These are phyloP conservation scores for Sesia bembeciformis DNA, from an alignment of 2,888 invertebrate genomes.

Conservation along the genomic window DNA sequence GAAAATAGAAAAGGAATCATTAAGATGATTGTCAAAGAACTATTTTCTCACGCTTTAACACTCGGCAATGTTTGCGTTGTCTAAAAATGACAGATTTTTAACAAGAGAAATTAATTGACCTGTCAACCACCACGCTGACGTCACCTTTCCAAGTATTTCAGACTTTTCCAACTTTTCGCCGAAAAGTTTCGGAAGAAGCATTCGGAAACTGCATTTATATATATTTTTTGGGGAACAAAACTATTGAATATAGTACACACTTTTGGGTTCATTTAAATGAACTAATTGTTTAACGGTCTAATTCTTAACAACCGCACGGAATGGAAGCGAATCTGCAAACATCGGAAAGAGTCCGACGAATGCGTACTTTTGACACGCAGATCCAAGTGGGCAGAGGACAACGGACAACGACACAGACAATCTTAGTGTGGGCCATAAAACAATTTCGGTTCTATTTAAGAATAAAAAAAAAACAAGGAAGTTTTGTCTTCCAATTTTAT, in stretches of 20 bases:
- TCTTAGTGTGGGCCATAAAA: no score
- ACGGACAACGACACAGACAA: no score
- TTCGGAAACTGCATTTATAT: conserved; percentile 1
- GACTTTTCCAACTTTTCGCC: not conserved
- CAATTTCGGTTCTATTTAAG: no score
- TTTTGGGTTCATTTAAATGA: not conserved
- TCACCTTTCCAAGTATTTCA: not conserved
- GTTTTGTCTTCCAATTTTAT: no score
- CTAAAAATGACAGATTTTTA: not conserved
- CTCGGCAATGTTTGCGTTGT: not conserved
- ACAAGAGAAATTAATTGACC: not conserved
- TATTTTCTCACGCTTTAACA: not conserved
- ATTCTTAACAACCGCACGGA: no score
- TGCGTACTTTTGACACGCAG: no score
- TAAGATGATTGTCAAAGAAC: no score
- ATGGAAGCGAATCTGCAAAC: no score
- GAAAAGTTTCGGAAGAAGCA: not conserved
- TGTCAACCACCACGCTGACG: not conserved
- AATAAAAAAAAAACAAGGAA: no score
- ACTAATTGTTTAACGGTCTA: not conserved
- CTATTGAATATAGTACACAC: not conserved
- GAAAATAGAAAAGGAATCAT: no score
- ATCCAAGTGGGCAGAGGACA: no score
- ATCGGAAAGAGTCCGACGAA: no score
- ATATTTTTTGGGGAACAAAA: conserved; percentile 1